These are phyloP conservation scores for Sebastolobus alascanus DNA, from an alignment of 2,797 vertebrate genomes.

Conservation along the genomic window DNA sequence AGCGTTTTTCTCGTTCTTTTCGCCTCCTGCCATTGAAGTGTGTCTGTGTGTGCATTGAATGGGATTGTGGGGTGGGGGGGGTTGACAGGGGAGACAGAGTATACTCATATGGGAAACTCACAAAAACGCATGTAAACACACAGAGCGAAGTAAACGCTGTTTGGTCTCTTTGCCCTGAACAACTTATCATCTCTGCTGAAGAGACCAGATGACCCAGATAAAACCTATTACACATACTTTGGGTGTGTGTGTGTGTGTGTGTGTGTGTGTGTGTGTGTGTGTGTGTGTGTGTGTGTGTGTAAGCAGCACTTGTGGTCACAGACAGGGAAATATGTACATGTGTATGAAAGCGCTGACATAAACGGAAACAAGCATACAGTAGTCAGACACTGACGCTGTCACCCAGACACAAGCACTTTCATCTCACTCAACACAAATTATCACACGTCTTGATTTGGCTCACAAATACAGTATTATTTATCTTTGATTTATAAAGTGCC, in stretches of 20 bases:
- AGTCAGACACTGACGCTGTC: background rate
- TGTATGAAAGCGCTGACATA: constrained; percentile 17
- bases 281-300: constrained; percentile 9
- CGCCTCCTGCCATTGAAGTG: constrained; percentile 31
- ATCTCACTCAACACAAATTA: background rate
- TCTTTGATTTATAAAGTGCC: background rate
- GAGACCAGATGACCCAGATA: constrained; percentile 38
- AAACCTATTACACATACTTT: constrained; percentile 9
- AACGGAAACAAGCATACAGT: constrained; percentile 16
- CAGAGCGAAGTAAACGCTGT: constrained; percentile 13
- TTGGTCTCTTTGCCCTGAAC: constrained; percentile 31
- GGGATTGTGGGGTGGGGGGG: background rate
- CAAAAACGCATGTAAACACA: constrained; percentile 37
- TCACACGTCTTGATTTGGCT: background rate
- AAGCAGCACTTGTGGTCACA: background rate
- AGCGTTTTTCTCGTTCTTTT: constrained; percentile 40
- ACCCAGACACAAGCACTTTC: background rate
- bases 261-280: constrained; percentile 14
- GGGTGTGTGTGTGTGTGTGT: constrained; percentile 5
- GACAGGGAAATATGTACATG: constrained; percentile 9
- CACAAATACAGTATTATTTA: background rate
- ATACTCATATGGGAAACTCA: constrained; percentile 26
- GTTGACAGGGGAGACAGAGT: background rate
- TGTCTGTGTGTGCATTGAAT: constrained; percentile 34
- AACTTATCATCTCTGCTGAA: constrained; percentile 34